A percentile compares a stretch with the other conserved stretches of the same genome.
Evolutionary conservation across 2,797 vertebrate genomes (phyloP).

Genomic region (Pipistrellus pygmaeus): DNA sequence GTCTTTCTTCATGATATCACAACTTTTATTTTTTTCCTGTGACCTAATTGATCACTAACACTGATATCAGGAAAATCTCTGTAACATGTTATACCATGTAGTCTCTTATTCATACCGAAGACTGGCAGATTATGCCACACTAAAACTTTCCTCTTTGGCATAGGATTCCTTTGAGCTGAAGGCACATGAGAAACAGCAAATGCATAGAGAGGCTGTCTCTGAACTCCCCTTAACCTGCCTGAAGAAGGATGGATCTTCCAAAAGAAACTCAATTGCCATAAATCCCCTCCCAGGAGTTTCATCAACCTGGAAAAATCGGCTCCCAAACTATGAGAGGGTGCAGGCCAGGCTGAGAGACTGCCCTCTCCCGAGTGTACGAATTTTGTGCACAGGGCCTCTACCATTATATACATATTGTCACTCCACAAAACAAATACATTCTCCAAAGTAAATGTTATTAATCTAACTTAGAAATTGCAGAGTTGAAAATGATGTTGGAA

Average conservation of each 20-base stretch:
- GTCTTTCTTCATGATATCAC: conserved; percentile 4
- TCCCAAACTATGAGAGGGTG: no score
- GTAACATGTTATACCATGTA: background rate
- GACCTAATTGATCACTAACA: background rate
- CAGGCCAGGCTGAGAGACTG: no score
- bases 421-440: conserved; percentile 11
- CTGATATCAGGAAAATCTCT: background rate
- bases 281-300: background rate
- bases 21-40: background rate
- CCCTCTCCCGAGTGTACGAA: no score
- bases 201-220: background rate
- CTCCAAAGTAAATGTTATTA: background rate
- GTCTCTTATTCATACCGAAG: background rate
- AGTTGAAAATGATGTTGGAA: conserved; percentile 15
- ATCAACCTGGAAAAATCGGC: background rate
- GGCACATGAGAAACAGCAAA: background rate
- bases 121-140: background rate
- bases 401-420: background rate
- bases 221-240: background rate
- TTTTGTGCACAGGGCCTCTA: no score
- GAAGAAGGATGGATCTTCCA: background rate
- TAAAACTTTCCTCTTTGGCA: background rate
- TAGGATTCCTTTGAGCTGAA: background rate
- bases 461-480: conserved; percentile 2
- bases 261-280: background rate